These are phyloP conservation scores for Rhamnusium bicolor DNA, from an alignment of 2,888 invertebrate genomes.

Conservation along the genomic window DNA sequence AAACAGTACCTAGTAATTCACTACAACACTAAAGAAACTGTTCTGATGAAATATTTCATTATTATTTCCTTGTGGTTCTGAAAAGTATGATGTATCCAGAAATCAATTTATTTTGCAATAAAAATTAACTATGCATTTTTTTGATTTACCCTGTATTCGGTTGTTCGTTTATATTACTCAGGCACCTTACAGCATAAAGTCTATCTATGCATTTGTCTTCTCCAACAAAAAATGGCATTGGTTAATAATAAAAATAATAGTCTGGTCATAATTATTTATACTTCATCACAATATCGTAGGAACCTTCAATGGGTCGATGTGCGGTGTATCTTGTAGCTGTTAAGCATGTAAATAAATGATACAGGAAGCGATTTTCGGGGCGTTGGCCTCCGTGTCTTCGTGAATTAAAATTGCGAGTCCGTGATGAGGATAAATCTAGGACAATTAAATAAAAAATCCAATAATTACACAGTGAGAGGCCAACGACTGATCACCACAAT, in stretches of 20 bases:
- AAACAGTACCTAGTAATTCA: no score
- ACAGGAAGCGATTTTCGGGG: slow-evolving; percentile 6
- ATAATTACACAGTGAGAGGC: background rate
- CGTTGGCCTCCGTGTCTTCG: background rate
- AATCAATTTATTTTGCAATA: no score
- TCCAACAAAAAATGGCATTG: background rate
- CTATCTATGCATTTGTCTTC: background rate
- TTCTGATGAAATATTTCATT: no score
- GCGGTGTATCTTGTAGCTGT: slow-evolving; percentile 5
- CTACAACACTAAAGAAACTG: no score
- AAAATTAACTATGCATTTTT: no score
- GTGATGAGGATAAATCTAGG: background rate
- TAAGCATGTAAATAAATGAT: slow-evolving; percentile 2
- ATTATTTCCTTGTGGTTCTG: no score
- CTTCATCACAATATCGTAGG: background rate
- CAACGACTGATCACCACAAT: background rate
- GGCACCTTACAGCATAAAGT: background rate
- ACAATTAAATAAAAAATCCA: background rate
- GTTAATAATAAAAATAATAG: background rate
- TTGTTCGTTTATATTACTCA: background rate
- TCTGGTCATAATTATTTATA: no score
- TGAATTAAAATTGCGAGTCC: background rate
- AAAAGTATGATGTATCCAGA: no score
- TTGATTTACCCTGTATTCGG: no score
- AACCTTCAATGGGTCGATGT: slow-evolving; percentile 3